Percentiles rank a stretch among this genome's conserved stretches.
Conservation (phyloP, 1,140 invertebrate genomes). For the Diabrotica undecimpunctata region DNA sequence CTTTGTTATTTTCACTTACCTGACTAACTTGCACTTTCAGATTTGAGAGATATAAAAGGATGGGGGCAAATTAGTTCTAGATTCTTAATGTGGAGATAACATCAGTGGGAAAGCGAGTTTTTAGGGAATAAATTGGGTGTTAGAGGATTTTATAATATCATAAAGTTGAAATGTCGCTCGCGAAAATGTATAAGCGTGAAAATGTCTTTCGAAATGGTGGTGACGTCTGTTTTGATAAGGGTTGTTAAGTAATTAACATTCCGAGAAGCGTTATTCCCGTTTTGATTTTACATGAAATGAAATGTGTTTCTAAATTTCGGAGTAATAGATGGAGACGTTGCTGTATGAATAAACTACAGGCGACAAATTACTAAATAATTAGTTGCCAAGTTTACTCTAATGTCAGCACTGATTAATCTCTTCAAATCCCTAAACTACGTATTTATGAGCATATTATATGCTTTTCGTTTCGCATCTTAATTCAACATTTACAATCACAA, state of each 20-base stretch:
- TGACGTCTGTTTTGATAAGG: conserved; percentile 6
- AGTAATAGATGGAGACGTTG: background rate
- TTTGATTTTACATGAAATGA: conserved; percentile 3
- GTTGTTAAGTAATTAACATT: conserved; percentile 6
- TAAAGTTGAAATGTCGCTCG: background rate
- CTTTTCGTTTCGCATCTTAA: too few relatives aligned
- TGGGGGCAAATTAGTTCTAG: conserved; percentile 16
- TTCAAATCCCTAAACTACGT: too few relatives aligned
- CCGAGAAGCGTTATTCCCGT: background rate
- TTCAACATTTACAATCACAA: too few relatives aligned
- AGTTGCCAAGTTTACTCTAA: too few relatives aligned
- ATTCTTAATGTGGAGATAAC: conserved; percentile 18
- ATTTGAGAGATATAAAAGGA: conserved; percentile 17
- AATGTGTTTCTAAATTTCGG: conserved; percentile 1
- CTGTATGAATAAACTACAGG: too few relatives aligned
- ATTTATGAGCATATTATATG: too few relatives aligned
- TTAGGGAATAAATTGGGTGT: background rate
- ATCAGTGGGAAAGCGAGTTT: background rate
- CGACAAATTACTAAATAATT: too few relatives aligned
- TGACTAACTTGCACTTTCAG: conserved; percentile 17
- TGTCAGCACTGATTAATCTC: too few relatives aligned
- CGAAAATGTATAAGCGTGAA: conserved; percentile 1
- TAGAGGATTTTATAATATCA: conserved; percentile 1
- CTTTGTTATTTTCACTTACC: conserved; percentile 12
- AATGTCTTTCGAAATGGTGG: conserved; percentile 1